Base-by-base conservation (phyloP, 1,140 invertebrate genomes). In the Ostrea edulis region DNA sequence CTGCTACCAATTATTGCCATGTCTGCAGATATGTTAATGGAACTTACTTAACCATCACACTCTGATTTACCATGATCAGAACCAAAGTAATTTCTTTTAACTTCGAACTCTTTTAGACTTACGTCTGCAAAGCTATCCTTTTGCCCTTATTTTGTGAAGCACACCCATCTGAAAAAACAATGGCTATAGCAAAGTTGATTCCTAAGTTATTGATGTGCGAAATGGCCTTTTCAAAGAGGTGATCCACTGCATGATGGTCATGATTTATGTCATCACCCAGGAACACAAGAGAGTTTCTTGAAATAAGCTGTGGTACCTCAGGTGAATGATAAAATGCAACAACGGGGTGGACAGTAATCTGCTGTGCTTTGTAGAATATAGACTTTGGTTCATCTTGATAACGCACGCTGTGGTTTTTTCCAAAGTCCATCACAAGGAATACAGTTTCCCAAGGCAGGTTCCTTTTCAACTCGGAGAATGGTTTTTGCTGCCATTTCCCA, bases 351-450 rank as follows among this genome's bases (percentile, higher is more conserved):
- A 85, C 0, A 62, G 84, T 85, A 3, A 85, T 85, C 55, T 85
- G 84, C n/a, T 29, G 14, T 0, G 55, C 53, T 17, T 52, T 58
- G 62, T 62, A 84, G 62, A 58, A 85, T 58, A 58, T 29, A 20
- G 84, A 85, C 62, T 85, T 85, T 2, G 62, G 55, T 62, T 85
- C 84, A 85, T 85, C 84, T 62, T 85, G 84, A 85, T 62, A 85
- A n/a, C 53, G 55, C 84, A 85, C 84, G 5, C 20, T 22, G n/a
- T 54, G 55, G 53, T 84, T 85, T 85, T 62, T 85, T 85, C 84
- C 84, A 52, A 85, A 85, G 54, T 85, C 84, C 84, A 85, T 85
- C 35, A 85, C 84, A 54, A 85, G 55, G n/a, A 65, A 65, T 1
- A 85, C n/a, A 1, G 44, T 62, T 29, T 85, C 84, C 62, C 62